Evolutionary conservation across 2,797 vertebrate species (phyloP).

Genomic region (Orientallactaga sibirica): DNA sequence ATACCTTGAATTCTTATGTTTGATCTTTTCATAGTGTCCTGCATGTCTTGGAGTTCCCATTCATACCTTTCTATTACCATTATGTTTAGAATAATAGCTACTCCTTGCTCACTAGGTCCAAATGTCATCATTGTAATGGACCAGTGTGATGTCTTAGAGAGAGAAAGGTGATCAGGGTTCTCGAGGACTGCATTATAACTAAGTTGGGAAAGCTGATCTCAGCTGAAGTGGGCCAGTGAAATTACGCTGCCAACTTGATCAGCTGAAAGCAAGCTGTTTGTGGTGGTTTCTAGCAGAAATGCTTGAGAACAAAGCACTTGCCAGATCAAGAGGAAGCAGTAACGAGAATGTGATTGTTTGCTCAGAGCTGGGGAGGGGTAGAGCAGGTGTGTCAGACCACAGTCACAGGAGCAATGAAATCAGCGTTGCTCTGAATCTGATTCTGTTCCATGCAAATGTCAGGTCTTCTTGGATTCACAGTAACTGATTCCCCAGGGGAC

Average conservation of each 20-base stretch:
- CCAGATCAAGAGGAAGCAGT: not conserved
- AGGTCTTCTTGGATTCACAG: not conserved
- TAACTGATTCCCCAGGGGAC: not conserved
- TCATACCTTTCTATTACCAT: not conserved
- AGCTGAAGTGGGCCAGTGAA: not conserved
- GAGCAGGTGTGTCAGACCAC: not conserved
- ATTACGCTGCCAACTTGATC: not conserved
- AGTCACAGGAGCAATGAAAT: not conserved
- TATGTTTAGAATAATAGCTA: not conserved
- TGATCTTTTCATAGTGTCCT: too few species aligned
- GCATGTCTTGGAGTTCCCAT: too few species aligned
- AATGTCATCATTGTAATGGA: not conserved
- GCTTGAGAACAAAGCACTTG: not conserved
- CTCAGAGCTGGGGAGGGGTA: not conserved
- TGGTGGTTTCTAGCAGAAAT: not conserved
- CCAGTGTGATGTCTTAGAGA: not conserved
- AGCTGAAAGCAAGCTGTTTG: not conserved
- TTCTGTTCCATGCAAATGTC: too few species aligned
- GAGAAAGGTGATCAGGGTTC: not conserved
- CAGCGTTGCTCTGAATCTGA: not conserved
- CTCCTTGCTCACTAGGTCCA: slow-evolving; percentile 7
- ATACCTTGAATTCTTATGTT: too few species aligned
- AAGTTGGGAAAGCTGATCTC: not conserved
- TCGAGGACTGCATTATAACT: not conserved
- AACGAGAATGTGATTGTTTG: not conserved